phyloP scores from a whole-genome alignment of 53 echinoderm and acorn worm genomes.

The Holothuria scabra region DNA sequence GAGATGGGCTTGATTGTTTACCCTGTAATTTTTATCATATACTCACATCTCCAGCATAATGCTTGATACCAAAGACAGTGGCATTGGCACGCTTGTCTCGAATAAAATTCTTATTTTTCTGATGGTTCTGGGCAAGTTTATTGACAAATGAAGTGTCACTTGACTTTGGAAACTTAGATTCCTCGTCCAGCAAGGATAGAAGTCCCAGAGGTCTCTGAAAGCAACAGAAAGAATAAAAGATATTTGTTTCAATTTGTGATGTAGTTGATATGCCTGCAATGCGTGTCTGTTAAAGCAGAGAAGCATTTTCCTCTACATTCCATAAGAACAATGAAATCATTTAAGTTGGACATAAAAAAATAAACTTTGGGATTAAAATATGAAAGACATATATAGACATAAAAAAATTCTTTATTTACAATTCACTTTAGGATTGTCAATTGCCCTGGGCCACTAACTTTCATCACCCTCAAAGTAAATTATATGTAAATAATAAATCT shows the following conservation, averaged over 20 bases:
- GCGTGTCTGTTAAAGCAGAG: background rate
- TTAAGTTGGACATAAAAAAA: too few relatives aligned
- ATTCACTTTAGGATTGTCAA: too few relatives aligned
- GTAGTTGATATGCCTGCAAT: background rate
- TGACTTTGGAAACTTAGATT: constrained; percentile 88
- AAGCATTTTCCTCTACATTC: too few relatives aligned
- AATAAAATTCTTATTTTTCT: constrained; percentile 77
- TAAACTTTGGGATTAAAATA: too few relatives aligned
- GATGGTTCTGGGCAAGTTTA: constrained; percentile 76
- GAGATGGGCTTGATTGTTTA: too few relatives aligned
- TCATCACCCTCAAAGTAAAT: too few relatives aligned
- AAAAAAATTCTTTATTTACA: too few relatives aligned
- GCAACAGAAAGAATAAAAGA: background rate
- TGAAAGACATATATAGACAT: too few relatives aligned
- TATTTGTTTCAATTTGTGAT: background rate
- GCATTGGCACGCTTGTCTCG: constrained; percentile 76
- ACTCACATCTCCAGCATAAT: constrained; percentile 70
- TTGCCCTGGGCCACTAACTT: too few relatives aligned
- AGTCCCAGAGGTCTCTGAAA: constrained; percentile 84
- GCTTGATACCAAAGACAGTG: constrained; percentile 82
- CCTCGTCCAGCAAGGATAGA: constrained; percentile 88
- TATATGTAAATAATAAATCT: too few relatives aligned
- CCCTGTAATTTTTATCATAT: too few relatives aligned
- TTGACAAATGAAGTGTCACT: constrained; percentile 82
- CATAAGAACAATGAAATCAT: too few relatives aligned